Conservation (phyloP, 2,113 vertebrate genomes). For the Petaurus breviceps region DNA sequence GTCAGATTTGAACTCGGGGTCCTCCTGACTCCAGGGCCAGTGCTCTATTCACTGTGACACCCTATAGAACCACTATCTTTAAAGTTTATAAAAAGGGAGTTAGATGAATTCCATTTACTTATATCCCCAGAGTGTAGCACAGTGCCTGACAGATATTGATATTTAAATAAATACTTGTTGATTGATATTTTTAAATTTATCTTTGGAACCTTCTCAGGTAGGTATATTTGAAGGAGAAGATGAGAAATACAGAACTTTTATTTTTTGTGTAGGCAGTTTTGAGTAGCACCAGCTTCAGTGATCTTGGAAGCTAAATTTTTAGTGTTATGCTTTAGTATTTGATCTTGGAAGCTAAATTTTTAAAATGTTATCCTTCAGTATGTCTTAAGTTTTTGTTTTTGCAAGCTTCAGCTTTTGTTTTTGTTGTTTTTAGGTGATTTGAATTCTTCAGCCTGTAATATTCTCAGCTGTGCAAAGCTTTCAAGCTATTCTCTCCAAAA, state of each 20-base stretch:
- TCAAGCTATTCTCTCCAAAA: slow-evolving; percentile 55
- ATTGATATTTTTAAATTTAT: background rate
- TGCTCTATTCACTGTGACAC: too few species aligned
- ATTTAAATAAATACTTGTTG: background rate
- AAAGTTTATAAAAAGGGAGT: background rate
- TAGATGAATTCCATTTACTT: background rate
- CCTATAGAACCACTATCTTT: background rate
- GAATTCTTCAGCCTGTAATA: slow-evolving; percentile 57
- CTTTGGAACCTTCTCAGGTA: background rate
- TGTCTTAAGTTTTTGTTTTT: background rate
- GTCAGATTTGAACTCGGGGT: too few species aligned
- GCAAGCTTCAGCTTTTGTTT: slow-evolving; percentile 20
- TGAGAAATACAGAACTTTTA: background rate
- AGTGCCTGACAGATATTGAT: background rate
- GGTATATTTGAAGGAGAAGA: background rate
- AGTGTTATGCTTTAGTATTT: too few species aligned
- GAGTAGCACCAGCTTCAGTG: background rate
- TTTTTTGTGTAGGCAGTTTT: background rate
- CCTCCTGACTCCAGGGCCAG: too few species aligned
- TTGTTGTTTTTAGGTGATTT: slow-evolving; percentile 62
- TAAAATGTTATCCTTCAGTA: background rate
- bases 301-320: background rate
- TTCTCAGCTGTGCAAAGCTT: slow-evolving; percentile 44
- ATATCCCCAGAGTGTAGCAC: background rate
- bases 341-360: background rate